Evolutionary conservation across 2,888 invertebrate species (phyloP), one percentile per base, ranked within the genome.

Genomic region (Dendrolimus pini): DNA sequence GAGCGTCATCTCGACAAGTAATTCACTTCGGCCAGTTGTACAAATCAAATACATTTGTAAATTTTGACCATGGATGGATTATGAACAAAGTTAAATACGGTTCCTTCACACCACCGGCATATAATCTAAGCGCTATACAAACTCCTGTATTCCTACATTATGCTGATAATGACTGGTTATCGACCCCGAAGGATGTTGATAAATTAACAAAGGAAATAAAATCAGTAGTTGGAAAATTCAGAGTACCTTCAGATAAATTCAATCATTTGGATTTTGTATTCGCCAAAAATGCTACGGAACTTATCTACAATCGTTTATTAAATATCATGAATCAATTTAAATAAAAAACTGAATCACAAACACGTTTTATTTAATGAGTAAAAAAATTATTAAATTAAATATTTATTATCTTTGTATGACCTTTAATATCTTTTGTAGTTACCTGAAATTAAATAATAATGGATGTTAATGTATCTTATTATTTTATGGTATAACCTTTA

Each of bases 191-290:
- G 30, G 92, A 92, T 62, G 90, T 92, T 0, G 70, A 83, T 30
- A 81, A 65, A 62, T 66, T 92, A 30, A 75, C 82, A n/a, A 63
- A 65, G 52, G 78, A 86, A 69, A 71, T 93, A 0, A 80, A 83
- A 12, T 78, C 83, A 10, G 80, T 81, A 0, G 65, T 92, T 1
- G 92, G 90, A n/a, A 85, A 86, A 66, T 89, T 83, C 62, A 75
- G 83, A 67, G 90, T 93, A 0, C 82, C 88, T 0, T 65, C 89
- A 55, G 65, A 78, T 6, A 78, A 86, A 58, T 92, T 92, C 69
- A 92, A 91, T 65, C 93, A 93, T 69, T 71, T 93, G 55, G 93
- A 93, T 69, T 92, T 93, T 65, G 81, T 93, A 6, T 92, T 92
- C 68, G 92, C 91, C 3, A 92, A 85, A 56, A 87, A 93, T 68